Evolutionary conservation across 2,113 vertebrate species (phyloP).

Genomic region (Oceanites oceanicus): DNA sequence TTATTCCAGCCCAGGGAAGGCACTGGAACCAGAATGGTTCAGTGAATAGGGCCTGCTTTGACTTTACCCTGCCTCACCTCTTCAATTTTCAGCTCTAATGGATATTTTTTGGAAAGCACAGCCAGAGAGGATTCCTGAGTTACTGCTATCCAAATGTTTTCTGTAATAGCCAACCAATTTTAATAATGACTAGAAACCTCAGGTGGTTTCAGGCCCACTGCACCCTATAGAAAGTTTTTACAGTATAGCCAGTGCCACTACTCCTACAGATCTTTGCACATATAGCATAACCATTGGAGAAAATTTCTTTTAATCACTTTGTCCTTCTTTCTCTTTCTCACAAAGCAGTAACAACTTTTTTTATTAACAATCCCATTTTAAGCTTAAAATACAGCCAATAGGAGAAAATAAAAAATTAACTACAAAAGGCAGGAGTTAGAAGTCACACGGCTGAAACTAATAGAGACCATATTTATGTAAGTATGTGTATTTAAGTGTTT

Average conservation of each 20-base stretch:
- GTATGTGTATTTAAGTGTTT: conserved; percentile 15
- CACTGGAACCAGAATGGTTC: not conserved
- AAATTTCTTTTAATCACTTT: not conserved
- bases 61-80: not conserved
- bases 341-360: not conserved
- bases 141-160: not conserved
- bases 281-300: not conserved
- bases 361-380: not conserved
- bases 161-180: not conserved
- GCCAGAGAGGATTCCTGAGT: not conserved
- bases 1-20: not conserved
- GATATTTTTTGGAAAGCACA: not conserved
- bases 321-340: not conserved
- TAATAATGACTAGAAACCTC: not conserved
- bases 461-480: not conserved
- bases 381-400: not conserved
- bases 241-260: fast-evolving
- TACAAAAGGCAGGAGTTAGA: not conserved
- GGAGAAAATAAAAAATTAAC: not conserved
- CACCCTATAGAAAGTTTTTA: not conserved
- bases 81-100: not conserved
- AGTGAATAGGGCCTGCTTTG: not conserved
- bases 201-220: not conserved
- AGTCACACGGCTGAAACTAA: conserved; percentile 13
- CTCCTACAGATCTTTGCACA: not conserved